Base-by-base conservation (phyloP, 2,888 invertebrate genomes). In the Hoplodrina ambigua region DNA sequence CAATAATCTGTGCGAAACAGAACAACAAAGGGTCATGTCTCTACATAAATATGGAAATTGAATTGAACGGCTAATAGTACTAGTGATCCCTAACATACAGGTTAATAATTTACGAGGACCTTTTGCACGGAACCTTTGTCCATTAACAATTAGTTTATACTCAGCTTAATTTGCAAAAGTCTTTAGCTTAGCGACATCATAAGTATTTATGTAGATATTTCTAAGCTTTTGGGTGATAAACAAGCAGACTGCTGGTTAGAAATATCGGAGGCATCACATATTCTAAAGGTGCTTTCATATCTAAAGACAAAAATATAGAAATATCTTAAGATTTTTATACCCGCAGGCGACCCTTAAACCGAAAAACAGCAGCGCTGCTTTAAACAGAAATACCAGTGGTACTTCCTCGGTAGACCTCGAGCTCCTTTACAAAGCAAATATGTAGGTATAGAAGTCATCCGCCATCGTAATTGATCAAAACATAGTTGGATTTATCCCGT, bases 41-140 rank as follows among this genome's bases (percentile, higher is more conserved):
- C 0, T n/a, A 25, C 62, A 57, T 66, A 63, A 69, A 66, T 70
- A 71, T 73, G 62, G 37, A 78, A 78, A 74, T 74, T 64, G 7
- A 74, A 61, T 58, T 46, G 46, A 64, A 61, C 57, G 37, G 37
- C 49, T 75, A 61, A 67, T 56, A 41, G 46, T 56, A 37, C 30
- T 17, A 53, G 53, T 44, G 54, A 64, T 52, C 30, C 19, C 30
- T 19, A 37, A 54, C 54, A 59, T 59, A 52, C 13, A 62, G 13
- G 17, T 2, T n/a, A 8, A 44, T 61, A 50, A 64, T 55, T 25
- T 64, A 75, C n/a, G 52, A 50, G 46, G 17, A 17, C 11, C 75
- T 58, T 41, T 68, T 67, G 46, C 61, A 30, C 19, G 37, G 19
- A 53, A 60, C 62, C 30, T 59, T 64, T 61, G 19, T 46, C 19